Evolutionary conservation across 2,888 invertebrate species (phyloP), one percentile per base, ranked within the genome.

Genomic region (Cryptocheilus praepositus): DNA sequence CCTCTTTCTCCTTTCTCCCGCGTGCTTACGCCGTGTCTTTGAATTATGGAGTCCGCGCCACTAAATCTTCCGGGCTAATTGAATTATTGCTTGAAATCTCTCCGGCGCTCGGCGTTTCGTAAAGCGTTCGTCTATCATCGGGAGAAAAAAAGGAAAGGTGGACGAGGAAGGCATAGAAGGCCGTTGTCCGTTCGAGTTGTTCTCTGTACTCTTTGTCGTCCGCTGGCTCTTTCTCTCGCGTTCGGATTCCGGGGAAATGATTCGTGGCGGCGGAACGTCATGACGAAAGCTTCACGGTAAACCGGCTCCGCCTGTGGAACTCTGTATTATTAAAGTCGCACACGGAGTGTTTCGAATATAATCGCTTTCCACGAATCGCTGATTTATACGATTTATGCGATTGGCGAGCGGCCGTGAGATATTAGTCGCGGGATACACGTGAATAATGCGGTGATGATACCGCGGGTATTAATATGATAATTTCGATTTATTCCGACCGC

Each of bases 61-160:
- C 82, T 84, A 85, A 85, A 85, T 87, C 83, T 82, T 82, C 70
- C 62, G 63, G 73, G 81, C 79, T 87, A 86, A 87, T 87, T 86
- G 87, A 87, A 87, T 87, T 87, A 87, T 87, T 84, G 85, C 85
- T 78, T 76, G 86, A 85, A n/a, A 78, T 78, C 80, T 77, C 71
- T 57, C 58, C 74, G 64, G 68, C 36, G 36, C 36, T 52, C 44
- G 70, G 76, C 62, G 65, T 73, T 65, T 69, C 71, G 63, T 64
- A 49, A 56, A 56, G 43, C 44, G 56, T 56, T n/a, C 56, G 11
- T 36, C 13, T 36, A 8, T 36, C 11, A 11, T 36, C 4, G 19
- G 49, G 52, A 45, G 55, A 57, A n/a, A 22, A 46, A 54, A 28
- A 15, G 11, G 15, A 43, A 56, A 19, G 46, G 36, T 8, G 36